Percentiles rank a stretch among this genome's conserved stretches.
Evolutionary conservation across 2,888 invertebrate genomes (phyloP).

Genomic region (Lepidochitona cinerea): DNA sequence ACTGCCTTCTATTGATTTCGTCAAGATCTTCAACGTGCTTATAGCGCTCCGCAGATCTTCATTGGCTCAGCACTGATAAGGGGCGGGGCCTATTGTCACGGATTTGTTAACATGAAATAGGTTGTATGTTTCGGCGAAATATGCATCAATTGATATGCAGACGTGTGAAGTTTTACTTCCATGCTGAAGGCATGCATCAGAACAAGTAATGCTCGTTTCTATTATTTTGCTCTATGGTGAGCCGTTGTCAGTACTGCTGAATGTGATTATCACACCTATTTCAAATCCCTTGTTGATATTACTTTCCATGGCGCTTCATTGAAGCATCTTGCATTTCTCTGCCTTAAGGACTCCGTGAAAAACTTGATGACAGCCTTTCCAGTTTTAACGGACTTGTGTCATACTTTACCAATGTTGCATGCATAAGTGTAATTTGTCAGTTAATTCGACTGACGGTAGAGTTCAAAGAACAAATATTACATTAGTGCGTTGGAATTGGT

Average conservation of each 20-base stretch:
- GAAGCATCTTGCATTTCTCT: no score
- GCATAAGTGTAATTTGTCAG: neutral
- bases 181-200: neutral
- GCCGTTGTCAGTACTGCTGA: neutral
- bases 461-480: neutral
- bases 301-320: no score
- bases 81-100: neutral
- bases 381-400: neutral
- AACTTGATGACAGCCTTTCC: neutral
- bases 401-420: neutral
- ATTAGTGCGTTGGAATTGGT: neutral
- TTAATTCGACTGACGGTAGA: neutral
- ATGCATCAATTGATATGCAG: slow-evolving; percentile 9
- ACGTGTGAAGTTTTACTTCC: slow-evolving; percentile 4
- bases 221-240: neutral
- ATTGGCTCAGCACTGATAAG: neutral
- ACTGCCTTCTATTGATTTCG: no score
- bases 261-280: neutral
- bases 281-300: neutral
- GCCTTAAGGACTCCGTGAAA: neutral
- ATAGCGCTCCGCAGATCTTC: neutral
- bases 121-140: neutral
- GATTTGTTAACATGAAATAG: neutral
- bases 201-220: slow-evolving; percentile 2
- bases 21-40: no score